These are phyloP conservation scores for Procambarus clarkii DNA, from an alignment of 1,140 invertebrate species.

Conservation along the genomic window DNA sequence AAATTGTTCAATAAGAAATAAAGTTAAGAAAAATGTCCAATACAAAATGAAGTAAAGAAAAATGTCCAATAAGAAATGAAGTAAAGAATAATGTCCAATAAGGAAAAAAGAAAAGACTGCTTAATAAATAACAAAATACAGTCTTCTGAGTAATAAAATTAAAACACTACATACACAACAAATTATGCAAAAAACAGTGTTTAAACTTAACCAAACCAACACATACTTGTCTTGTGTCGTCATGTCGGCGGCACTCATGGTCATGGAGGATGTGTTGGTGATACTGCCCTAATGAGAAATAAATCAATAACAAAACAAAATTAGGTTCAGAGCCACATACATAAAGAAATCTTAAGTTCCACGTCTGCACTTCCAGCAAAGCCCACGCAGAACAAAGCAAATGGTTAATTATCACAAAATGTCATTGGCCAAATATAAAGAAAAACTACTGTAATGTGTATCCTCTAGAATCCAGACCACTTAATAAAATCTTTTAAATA, in stretches of 20 bases:
- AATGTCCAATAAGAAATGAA: too few species aligned
- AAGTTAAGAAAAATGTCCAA: too few species aligned
- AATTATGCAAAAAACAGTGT: neutral
- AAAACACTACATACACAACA: neutral
- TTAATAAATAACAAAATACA: too few species aligned
- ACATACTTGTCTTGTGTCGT: slow-evolving; percentile 1
- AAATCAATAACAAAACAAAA: slow-evolving; percentile 8
- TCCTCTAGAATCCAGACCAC: too few species aligned
- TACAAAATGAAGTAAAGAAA: too few species aligned
- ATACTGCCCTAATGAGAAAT: slow-evolving; percentile 10
- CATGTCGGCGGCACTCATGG: slow-evolving; percentile 8
- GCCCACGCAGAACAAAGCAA: neutral
- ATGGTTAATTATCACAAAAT: too few species aligned
- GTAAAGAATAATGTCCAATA: too few species aligned
- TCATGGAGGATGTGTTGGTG: neutral
- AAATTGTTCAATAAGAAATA: too few species aligned
- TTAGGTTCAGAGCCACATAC: neutral
- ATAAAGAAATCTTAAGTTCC: neutral
- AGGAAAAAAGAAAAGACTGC: too few species aligned
- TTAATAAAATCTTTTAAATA: too few species aligned
- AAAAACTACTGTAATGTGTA: too few species aligned
- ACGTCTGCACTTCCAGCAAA: neutral
- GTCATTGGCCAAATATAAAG: too few species aligned
- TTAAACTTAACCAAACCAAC: slow-evolving; percentile 2
- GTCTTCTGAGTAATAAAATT: neutral